A percentile compares a stretch with the other conserved stretches of the same genome.
These are phyloP conservation scores for Lithophane socia DNA, from an alignment of 2,888 invertebrate species.

Conservation along the genomic window DNA sequence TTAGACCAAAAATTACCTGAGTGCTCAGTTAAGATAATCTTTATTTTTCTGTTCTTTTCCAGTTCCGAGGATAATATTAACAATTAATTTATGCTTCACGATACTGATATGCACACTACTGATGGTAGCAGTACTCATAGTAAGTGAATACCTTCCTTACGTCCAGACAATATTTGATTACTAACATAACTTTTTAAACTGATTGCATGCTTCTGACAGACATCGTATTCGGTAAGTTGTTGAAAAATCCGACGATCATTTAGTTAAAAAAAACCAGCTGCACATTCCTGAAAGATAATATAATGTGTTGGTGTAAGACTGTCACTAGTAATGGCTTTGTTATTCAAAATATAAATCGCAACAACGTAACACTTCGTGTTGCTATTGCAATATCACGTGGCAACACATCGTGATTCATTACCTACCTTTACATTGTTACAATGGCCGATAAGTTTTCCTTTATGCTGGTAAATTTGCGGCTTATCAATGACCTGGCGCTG, in stretches of 20 bases:
- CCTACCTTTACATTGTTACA: background rate
- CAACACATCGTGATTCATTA: conserved; percentile 16
- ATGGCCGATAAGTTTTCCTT: conserved; percentile 9
- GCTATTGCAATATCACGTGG: conserved; percentile 7
- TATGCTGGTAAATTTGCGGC: conserved; percentile 5
- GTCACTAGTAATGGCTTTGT: conserved; percentile 4
- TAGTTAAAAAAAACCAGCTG: conserved; percentile 9
- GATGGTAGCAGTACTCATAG: conserved; percentile 94
- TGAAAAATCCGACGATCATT: background rate
- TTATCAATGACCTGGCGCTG: background rate
- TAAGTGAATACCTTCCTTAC: conserved; percentile 79
- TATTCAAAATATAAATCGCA: conserved; percentile 34
- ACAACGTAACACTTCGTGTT: conserved; percentile 7
- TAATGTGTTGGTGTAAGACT: background rate
- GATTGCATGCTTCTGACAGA: conserved; percentile 61
- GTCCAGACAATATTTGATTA: background rate
- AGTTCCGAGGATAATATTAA: conserved; percentile 94
- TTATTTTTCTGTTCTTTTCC: conserved; percentile 76
- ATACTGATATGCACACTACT: conserved; percentile 95
- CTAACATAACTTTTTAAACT: conserved; percentile 17
- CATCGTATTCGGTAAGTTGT: conserved; percentile 62
- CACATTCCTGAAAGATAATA: conserved; percentile 1
- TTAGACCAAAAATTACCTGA: background rate
- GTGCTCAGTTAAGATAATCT: background rate
- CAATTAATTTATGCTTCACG: conserved; percentile 95